A percentile compares a stretch with the other conserved stretches of the same genome.
These are phyloP conservation scores for Zootoca vivipara DNA, from an alignment of 2,113 vertebrate genomes.

Conservation along the genomic window DNA sequence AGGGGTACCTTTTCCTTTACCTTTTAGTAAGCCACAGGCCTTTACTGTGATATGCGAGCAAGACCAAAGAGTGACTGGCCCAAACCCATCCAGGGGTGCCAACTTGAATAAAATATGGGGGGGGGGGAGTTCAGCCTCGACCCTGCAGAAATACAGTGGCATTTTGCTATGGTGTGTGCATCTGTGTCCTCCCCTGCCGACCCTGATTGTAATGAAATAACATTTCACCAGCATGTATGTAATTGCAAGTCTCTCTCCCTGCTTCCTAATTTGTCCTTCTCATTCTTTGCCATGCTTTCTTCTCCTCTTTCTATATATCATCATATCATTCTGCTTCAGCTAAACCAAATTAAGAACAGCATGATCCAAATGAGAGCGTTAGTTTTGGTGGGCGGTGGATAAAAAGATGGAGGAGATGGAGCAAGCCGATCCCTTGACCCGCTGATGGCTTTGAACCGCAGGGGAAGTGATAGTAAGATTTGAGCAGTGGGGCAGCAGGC, in stretches of 20 bases:
- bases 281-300: not conserved
- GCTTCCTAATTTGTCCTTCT: not conserved
- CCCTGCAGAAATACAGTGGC: not conserved
- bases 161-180: not conserved
- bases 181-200: not conserved
- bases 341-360: conserved; percentile 13
- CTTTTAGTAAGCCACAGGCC: no score
- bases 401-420: conserved; percentile 13
- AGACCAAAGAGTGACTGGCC: no score
- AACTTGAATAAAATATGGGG: no score
- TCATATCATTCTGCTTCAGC: not conserved
- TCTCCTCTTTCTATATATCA: not conserved
- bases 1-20: no score
- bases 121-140: no score
- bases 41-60: no score
- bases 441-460: not conserved
- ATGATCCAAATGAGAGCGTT: not conserved
- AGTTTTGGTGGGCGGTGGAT: not conserved
- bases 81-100: no score
- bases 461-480: conserved; percentile 4
- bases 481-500: not conserved
- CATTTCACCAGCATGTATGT: not conserved
- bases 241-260: not conserved
- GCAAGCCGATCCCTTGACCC: not conserved
- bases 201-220: not conserved